Base-by-base conservation (phyloP, 1,140 invertebrate genomes). In the Littorina saxatilis region DNA sequence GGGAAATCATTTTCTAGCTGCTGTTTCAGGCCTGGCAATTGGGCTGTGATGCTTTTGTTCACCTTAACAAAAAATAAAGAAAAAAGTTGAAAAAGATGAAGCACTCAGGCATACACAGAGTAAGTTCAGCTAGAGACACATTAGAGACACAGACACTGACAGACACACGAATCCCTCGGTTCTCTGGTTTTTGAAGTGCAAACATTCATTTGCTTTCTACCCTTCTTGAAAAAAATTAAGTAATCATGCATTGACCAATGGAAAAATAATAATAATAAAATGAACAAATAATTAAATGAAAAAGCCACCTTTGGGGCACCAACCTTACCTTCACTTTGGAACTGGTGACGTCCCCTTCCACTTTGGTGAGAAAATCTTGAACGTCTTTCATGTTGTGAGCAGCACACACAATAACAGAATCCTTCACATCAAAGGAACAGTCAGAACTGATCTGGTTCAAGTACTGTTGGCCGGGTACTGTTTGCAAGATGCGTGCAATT, bases 351-450 rank as follows among this genome's bases (percentile, higher is more conserved):
- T 72, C 40, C 40, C 37, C 40, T 17, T 43, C 15, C 2, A 72
- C 20, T 20, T 72, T 37, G 23, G 11, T 43, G 50, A 27, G 40
- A 50, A n/a, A 27, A 11, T 29, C 39, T 47, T 23, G 23, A 73
- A 39, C 9, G 23, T 39, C 20, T 52, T n/a, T 73, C 70, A 73
- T 50, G 40, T 73, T 17, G n/a, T 23, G 39, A 15, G 40, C 70
- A 13, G 40, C 70, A 50, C 70, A 73, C 27, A 73, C 70, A n/a
- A 73, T 1, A 29, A 39, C 11, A 4, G 43, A 73, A 15, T 73
- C 70, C 70, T 73, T 39, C 20, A 73, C 40, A 11, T 73, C 70
- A 13, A 73, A 47, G 23, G 70, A 73, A 32, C 70, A 73, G 39
- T 27, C 27, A 9, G 43, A 17, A 47, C 17, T 5, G 40, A 73